Percentiles rank a stretch among this genome's conserved stretches.
phyloP scores from a whole-genome alignment of 2,888 invertebrate genomes.

The Gastracanthus pulcherrimus region DNA sequence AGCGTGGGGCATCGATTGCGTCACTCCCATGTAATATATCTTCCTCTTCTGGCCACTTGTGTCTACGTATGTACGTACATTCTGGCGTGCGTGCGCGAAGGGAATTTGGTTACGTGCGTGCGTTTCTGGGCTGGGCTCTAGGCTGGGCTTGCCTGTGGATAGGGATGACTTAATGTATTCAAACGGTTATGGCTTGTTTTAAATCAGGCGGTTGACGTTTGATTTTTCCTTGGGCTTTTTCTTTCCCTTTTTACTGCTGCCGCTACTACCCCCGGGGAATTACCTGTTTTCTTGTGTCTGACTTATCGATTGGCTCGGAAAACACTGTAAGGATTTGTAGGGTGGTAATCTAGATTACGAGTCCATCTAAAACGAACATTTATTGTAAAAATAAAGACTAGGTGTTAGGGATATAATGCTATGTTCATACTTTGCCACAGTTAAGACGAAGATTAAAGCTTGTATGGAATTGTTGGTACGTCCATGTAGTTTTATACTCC shows the following conservation, averaged over 20 bases:
- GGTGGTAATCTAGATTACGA: neutral
- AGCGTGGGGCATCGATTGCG: neutral
- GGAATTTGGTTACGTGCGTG: neutral
- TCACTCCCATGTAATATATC: constrained; percentile 19
- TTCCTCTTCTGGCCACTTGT: neutral
- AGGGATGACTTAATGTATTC: constrained; percentile 1
- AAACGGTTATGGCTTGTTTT: constrained; percentile 13
- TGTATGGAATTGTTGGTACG: no score
- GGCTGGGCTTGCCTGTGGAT: neutral
- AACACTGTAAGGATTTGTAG: neutral
- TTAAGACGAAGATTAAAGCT: no score
- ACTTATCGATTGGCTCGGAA: neutral
- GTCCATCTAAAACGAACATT: neutral
- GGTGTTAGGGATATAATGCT: no score
- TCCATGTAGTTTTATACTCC: no score
- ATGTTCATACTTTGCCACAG: no score
- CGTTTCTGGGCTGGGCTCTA: neutral
- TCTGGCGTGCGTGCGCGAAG: neutral
- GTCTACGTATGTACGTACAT: neutral
- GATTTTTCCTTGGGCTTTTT: neutral
- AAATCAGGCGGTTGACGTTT: constrained; percentile 4
- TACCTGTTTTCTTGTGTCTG: neutral
- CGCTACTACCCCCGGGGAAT: no score
- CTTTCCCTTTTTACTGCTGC: no score
- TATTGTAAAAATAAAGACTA: neutral